Evolutionary conservation across 2,113 vertebrate genomes (phyloP), one percentile per base, ranked within the genome.

Genomic region (Hydropotes inermis): DNA sequence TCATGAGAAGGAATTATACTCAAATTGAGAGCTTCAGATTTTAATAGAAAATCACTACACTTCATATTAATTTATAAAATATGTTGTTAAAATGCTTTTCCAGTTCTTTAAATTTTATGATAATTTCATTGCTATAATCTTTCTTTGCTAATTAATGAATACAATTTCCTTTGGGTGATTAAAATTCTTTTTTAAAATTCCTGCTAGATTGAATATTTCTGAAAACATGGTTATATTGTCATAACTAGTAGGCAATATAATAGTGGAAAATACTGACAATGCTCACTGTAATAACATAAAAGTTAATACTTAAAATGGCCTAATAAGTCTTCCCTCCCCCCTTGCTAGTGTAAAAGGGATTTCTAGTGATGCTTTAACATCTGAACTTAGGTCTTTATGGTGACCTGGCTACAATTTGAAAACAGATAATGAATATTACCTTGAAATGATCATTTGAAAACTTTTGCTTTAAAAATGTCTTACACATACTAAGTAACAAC

Each of bases 71-170:
- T 81, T 82, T 95, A 96, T 94, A 92, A 92, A 97, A 94, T 85
- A 60, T 54, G 33, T 86, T 97, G 94, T 84, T 67, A 15, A 97
- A 97, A 88, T 95, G 67, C 3, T 95, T 94, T 96, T 76, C 61
- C 92, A 92, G 81, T 15, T 92, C 25, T 89, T 89, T 87, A 98
- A 90, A 70, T 90, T 96, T 97, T 96, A 98, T 93, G 39, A 61
- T 95, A 58, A 90, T 96, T 93, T 92, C 21, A 95, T 87, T 92
- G 39, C n/a, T 74, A 60, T 92, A 12, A 86, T 94, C 45, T 88
- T 94, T 95, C 9, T 39, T 96, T 94, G 27, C n/a, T 94, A 96
- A 93, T 95, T 96, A 96, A 97, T 82, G 5, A 82, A 61, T 81
- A 6, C 6, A 96, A 55, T 86, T 97, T 92, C 17, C 89, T 78